A percentile compares a stretch with the other conserved stretches of the same genome.
phyloP scores from a whole-genome alignment of 1,140 invertebrate genomes.

The Drosophila novamexicana region DNA sequence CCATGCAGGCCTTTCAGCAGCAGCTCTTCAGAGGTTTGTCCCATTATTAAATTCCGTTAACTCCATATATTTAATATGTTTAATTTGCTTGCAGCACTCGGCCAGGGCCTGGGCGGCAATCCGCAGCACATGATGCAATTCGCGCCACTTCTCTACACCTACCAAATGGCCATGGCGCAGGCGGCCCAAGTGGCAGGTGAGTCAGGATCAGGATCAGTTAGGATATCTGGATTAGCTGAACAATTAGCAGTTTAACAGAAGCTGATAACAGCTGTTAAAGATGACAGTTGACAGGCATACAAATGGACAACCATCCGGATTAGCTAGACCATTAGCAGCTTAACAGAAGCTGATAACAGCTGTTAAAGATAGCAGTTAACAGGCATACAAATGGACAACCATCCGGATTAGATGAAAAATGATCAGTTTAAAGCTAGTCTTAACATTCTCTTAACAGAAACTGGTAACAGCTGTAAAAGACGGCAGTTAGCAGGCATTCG shows the following conservation, averaged over 20 bases:
- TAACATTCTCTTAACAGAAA: too few relatives aligned
- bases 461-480: too few relatives aligned
- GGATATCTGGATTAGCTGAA: not conserved
- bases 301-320: too few relatives aligned
- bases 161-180: constrained; percentile 93
- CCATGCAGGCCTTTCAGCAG: constrained; percentile 92
- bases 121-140: constrained; percentile 94
- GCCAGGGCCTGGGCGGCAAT: constrained; percentile 84
- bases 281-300: too few relatives aligned
- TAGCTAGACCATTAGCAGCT: too few relatives aligned
- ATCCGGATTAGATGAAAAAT: too few relatives aligned
- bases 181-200: constrained; percentile 87
- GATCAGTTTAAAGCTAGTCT: too few relatives aligned
- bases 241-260: not conserved
- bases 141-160: constrained; percentile 93
- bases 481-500: too few relatives aligned
- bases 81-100: constrained; percentile 56
- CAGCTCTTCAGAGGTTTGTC: constrained; percentile 89
- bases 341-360: too few relatives aligned
- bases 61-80: not conserved
- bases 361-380: too few relatives aligned
- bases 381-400: too few relatives aligned
- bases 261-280: not conserved
- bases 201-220: not conserved
- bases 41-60: not conserved